Percentiles rank a stretch among this genome's conserved stretches.
Evolutionary conservation across 1,140 invertebrate species (phyloP).

Genomic region (Pachypsylla venusta): DNA sequence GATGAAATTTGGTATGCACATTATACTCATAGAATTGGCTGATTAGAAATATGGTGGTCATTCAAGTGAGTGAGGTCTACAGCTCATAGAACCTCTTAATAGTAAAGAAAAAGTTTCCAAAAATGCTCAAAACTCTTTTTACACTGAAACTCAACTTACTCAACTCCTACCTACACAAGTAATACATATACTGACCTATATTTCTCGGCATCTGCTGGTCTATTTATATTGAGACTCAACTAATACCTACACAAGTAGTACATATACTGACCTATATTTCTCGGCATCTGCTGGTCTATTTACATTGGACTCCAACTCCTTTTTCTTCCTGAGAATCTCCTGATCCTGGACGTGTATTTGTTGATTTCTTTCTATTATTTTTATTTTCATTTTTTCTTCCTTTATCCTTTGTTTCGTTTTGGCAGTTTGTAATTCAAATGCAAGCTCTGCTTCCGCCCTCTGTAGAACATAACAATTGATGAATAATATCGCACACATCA

Average conservation of each 20-base stretch:
- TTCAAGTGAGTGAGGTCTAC: no score
- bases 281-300: slow-evolving; percentile 86
- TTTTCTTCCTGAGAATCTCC: slow-evolving; percentile 68
- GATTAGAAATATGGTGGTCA: no score
- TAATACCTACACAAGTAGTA: no score
- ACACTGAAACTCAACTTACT: no score
- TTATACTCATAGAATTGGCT: no score
- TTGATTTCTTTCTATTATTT: slow-evolving; percentile 81
- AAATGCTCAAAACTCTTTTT: no score
- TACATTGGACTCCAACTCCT: slow-evolving; percentile 79
- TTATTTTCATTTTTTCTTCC: slow-evolving; percentile 93
- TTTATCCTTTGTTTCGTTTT: slow-evolving; percentile 93
- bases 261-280: slow-evolving; percentile 52
- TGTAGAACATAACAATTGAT: slow-evolving; percentile 27
- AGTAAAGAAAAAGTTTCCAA: no score
- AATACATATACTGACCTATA: slow-evolving; percentile 44
- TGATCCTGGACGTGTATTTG: slow-evolving; percentile 83
- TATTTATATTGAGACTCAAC: no score
- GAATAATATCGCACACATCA: no score
- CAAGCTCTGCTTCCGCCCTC: slow-evolving; percentile 88
- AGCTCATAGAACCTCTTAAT: no score
- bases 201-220: slow-evolving; percentile 90
- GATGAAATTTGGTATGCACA: no score
- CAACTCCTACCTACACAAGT: no score
- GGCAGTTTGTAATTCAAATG: slow-evolving; percentile 84